Evolutionary conservation across 1,140 invertebrate genomes (phyloP).

Genomic region (Zaprionus tsacasi): DNA sequence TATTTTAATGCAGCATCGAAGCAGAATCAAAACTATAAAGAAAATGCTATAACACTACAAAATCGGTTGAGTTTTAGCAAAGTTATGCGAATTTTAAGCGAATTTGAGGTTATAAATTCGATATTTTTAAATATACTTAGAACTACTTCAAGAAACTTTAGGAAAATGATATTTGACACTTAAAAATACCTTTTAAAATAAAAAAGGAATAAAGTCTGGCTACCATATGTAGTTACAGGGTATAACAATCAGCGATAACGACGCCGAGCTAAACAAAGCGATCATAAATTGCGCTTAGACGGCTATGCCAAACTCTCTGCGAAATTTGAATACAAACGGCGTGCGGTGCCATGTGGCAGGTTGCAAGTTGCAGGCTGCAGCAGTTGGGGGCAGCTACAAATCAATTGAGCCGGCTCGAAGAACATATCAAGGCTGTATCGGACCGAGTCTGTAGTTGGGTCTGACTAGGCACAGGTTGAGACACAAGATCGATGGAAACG

Average conservation of each 20-base stretch:
- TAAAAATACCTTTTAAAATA: not conserved
- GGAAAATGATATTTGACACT: not conserved
- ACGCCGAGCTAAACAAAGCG: conserved; percentile 55
- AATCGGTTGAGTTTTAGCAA: no score
- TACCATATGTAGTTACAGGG: not conserved
- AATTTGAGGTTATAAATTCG: no score
- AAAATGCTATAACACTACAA: no score
- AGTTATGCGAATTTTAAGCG: no score
- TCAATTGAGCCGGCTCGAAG: conserved; percentile 57
- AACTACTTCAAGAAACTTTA: no score
- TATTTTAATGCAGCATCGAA: no score
- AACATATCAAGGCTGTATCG: conserved; percentile 23
- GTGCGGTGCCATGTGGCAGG: conserved; percentile 38
- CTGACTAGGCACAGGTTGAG: conserved; percentile 33
- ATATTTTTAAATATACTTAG: no score
- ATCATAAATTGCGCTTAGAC: conserved; percentile 64
- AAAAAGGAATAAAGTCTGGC: not conserved
- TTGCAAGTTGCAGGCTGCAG: conserved; percentile 3
- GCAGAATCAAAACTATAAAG: no score
- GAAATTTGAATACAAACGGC: conserved; percentile 79
- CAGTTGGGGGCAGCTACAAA: conserved; percentile 51
- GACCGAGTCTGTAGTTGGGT: conserved; percentile 24
- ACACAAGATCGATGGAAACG: conserved; percentile 57
- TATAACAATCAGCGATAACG: conserved; percentile 21
- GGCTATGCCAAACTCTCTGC: conserved; percentile 10